Evolutionary conservation across 2,888 invertebrate genomes (phyloP).

Genomic region (Lysandra bellargus): DNA sequence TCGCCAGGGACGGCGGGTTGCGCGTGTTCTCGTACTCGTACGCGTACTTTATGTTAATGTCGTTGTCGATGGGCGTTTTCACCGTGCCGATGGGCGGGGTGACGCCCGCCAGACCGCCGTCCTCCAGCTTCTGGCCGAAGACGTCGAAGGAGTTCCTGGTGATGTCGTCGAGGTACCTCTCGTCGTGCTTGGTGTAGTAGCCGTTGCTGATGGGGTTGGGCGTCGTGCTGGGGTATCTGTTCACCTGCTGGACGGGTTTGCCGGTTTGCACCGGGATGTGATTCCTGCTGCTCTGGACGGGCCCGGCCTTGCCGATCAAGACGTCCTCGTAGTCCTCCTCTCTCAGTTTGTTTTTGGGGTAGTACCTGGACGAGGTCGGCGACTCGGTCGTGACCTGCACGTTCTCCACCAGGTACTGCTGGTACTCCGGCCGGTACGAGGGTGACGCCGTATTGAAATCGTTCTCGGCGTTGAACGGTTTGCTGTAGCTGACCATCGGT

Average conservation of each 20-base stretch:
- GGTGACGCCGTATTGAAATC: slow-evolving; percentile 71
- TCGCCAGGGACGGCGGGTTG: slow-evolving; percentile 76
- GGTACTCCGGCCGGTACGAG: slow-evolving; percentile 62
- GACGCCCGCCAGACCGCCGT: slow-evolving; percentile 68
- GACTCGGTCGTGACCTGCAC: slow-evolving; percentile 74
- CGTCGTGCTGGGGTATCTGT: slow-evolving; percentile 70
- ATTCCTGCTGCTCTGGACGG: slow-evolving; percentile 59
- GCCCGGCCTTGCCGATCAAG: slow-evolving; percentile 55
- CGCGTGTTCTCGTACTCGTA: slow-evolving; percentile 67
- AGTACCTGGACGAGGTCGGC: slow-evolving; percentile 75
- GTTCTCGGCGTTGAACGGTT: slow-evolving; percentile 70
- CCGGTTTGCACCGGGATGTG: slow-evolving; percentile 62
- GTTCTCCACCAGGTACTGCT: slow-evolving; percentile 72
- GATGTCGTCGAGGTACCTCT: slow-evolving; percentile 85
- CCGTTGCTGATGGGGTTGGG: slow-evolving; percentile 80
- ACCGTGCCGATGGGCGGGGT: slow-evolving; percentile 71
- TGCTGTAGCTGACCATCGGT: slow-evolving; percentile 82
- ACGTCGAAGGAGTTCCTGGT: slow-evolving; percentile 87
- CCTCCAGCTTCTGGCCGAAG: slow-evolving; percentile 85
- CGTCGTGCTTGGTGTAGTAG: slow-evolving; percentile 85
- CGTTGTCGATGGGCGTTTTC: slow-evolving; percentile 72
- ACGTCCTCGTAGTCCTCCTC: slow-evolving; percentile 73
- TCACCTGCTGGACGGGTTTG: slow-evolving; percentile 58
- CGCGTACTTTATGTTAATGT: slow-evolving; percentile 78
- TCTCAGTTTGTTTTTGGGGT: slow-evolving; percentile 70